Base-by-base conservation (phyloP, 2,888 invertebrate genomes). In the Petrolisthes manimaculis region DNA sequence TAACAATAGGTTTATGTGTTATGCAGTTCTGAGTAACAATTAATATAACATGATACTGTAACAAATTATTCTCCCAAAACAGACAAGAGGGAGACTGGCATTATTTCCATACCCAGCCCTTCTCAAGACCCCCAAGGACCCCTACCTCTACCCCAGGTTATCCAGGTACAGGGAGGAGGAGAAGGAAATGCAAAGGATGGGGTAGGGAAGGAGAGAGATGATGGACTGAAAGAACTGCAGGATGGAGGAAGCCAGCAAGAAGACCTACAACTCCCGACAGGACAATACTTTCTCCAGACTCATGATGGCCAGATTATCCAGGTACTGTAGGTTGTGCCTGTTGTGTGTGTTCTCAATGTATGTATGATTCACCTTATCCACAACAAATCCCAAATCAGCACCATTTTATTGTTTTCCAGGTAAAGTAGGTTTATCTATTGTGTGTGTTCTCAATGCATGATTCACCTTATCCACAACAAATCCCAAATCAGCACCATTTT, bases 291-390 rank as follows among this genome's bases (percentile, higher is more conserved):
- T n/a, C 24, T 88, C 51, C 88, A 84, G 81, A 88, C 84, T 5
- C 69, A 74, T 55, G 84, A 88, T 81, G 88, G 88, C 3, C 80
- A 88, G 69, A 84, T 88, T 71, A 84, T 88, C 24, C 88, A 88
- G 88, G 88, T 88, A 74, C 5, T 18, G 37, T 37, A 37, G 37
- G 37, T 37, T 37, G 8, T 37, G 37, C 37, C 37, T 37, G 2
- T 37, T 37, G 37, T 37, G 37, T 37, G 37, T 37, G 37, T 37
- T 37, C 37, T 37, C 37, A 37, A 18, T 12, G n/a, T 5, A 37
- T 37, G 37, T 2, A 37, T 2, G 37, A 37, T 37, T 37, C 37
- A 37, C 37, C 37, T 37, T 37, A 37, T 37, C 37, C 2, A 2
- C 37, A 37, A 37, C 37, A 37, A 37, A 1, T 37, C 37, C 37